Evolutionary conservation across 2,888 invertebrate genomes (phyloP), one percentile per base, ranked within the genome.

Genomic region (Limnephilus auricula): DNA sequence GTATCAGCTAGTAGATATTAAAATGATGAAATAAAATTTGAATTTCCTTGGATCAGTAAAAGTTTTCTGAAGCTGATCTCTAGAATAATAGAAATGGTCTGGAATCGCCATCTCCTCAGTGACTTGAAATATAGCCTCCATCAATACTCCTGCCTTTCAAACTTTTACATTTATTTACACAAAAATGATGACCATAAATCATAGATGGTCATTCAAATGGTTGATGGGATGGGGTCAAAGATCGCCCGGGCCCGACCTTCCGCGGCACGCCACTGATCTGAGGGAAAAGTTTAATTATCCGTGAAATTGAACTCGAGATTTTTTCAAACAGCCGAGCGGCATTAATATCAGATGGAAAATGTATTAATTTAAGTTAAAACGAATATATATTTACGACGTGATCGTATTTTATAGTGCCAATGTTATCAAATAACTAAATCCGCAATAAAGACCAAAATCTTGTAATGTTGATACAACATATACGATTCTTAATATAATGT

Each of bases 201-300:
- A 65, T 65, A 65, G 65, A 65, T 65, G 65, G 65, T 65, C 65
- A 65, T 65, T 65, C 65, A 65, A n/a, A 65, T 65, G 65, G 25
- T 65, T 65, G 65, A 65, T 65, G 65, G 65, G 25, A n/a, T n/a
- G 65, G 65, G 65, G 65, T n/a, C 65, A 65, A 65, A 25, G 65
- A 65, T 65, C 9, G 25, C 25, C 65, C 65, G 25, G 25, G 25
- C 9, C n/a, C 25, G 65, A 65, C 65, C 65, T 65, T 65, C n/a
- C 65, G 65, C 65, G 65, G 65, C 9, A 65, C 65, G 65, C 65
- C 65, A n/a, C 65, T 65, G 65, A 65, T 65, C 65, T 65, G n/a
- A 65, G n/a, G 65, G 65, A 65, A 65, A 65, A 65, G 65, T 65
- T 65, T n/a, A 65, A 65, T n/a, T 65, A n/a, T n/a, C 65, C n/a